Evolutionary conservation across 1,140 invertebrate genomes (phyloP).

Genomic region (Mactra quadrangularis): DNA sequence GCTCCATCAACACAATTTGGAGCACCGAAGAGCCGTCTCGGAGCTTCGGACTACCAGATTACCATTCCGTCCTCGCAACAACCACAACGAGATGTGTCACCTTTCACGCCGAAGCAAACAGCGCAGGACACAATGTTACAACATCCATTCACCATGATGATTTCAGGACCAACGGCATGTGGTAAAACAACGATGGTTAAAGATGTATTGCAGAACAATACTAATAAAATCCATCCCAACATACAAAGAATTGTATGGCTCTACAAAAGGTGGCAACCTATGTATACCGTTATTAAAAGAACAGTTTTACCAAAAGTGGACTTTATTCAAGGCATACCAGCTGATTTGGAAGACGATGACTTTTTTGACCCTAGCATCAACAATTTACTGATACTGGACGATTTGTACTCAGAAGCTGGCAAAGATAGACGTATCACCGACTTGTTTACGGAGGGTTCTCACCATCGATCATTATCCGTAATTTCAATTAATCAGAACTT

Average conservation of each 20-base stretch:
- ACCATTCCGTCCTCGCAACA: background rate
- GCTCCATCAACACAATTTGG: background rate
- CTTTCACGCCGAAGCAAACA: slow-evolving; percentile 2
- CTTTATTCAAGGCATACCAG: slow-evolving; percentile 28
- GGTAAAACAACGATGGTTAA: slow-evolving; percentile 3
- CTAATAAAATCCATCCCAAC: background rate
- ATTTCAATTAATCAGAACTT: slow-evolving; percentile 29
- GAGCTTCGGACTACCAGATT: background rate
- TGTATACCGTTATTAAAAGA: slow-evolving; percentile 8
- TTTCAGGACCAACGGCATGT: too few relatives aligned
- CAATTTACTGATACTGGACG: slow-evolving; percentile 43
- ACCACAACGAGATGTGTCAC: slow-evolving; percentile 2
- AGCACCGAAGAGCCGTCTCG: background rate
- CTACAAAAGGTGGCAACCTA: slow-evolving; percentile 47
- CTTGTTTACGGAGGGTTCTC: slow-evolving; percentile 19
- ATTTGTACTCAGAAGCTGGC: too few relatives aligned
- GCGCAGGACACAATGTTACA: background rate
- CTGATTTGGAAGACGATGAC: background rate
- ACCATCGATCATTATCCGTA: too few relatives aligned
- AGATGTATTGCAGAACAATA: slow-evolving; percentile 13
- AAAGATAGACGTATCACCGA: slow-evolving; percentile 8
- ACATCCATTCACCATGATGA: background rate
- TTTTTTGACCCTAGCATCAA: slow-evolving; percentile 31
- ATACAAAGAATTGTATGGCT: slow-evolving; percentile 40
- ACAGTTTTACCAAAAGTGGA: slow-evolving; percentile 12